Evolutionary conservation across 92 coral and sea anemone genomes (phyloP).

Genomic region (Desmophyllum pertusum): DNA sequence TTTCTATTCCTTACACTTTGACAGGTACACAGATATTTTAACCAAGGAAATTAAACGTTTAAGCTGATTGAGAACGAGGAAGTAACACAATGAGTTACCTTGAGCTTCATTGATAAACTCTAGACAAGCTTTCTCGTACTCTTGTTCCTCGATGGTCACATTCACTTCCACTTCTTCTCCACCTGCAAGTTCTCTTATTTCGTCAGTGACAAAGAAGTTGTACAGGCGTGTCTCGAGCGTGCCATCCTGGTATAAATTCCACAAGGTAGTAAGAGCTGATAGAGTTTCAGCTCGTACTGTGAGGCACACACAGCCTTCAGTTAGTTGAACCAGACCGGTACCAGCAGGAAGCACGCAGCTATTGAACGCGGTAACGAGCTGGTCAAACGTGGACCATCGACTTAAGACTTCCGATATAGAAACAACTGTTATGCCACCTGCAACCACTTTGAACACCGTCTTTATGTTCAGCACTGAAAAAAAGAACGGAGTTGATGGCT

Average conservation of each 20-base stretch:
- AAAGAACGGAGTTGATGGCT: too few relatives aligned
- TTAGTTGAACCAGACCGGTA: conserved; percentile 3
- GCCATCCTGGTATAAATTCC: conserved; percentile 20
- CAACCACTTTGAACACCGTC: conserved; percentile 10
- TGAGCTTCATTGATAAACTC: not conserved
- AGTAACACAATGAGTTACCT: not conserved
- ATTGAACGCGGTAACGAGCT: conserved; percentile 29
- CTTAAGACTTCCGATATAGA: conserved; percentile 6
- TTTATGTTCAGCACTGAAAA: conserved; percentile 10
- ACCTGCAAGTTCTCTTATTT: conserved; percentile 9
- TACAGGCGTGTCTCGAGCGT: conserved; percentile 24
- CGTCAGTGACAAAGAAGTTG: conserved; percentile 12
- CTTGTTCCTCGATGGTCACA: conserved; percentile 27
- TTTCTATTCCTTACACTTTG: not conserved
- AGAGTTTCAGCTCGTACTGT: conserved; percentile 31
- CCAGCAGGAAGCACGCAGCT: conserved; percentile 35
- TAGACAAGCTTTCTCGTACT: conserved; percentile 9
- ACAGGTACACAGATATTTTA: not conserved
- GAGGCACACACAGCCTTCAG: conserved; percentile 26
- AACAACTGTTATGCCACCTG: too few relatives aligned
- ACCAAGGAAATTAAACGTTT: not conserved
- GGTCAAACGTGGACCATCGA: conserved; percentile 10
- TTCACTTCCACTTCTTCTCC: conserved; percentile 28
- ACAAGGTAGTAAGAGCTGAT: conserved; percentile 29
- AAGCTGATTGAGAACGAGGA: not conserved